phyloP scores from a whole-genome alignment of 2,797 vertebrate genomes.

The Acanthurus leucopareius region DNA sequence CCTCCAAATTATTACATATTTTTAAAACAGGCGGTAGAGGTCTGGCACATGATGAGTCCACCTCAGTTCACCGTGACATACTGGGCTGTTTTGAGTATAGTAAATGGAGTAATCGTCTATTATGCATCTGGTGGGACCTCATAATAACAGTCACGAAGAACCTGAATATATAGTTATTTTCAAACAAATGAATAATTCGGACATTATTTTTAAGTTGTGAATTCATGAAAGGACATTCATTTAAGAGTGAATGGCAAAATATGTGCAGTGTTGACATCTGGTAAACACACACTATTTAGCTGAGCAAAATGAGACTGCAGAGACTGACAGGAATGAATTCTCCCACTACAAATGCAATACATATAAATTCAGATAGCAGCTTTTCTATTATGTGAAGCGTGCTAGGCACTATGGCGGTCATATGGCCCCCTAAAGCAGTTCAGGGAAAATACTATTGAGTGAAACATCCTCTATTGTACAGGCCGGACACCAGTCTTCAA shows the following conservation, averaged over 20 bases:
- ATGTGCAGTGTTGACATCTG: too few relatives aligned
- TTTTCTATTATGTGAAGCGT: constrained; percentile 22
- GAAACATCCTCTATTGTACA: constrained; percentile 1
- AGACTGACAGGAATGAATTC: constrained; percentile 5
- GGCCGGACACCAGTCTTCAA: neutral
- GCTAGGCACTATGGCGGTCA: neutral
- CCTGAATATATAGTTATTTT: neutral
- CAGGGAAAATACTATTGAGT: constrained; percentile 5
- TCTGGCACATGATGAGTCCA: neutral
- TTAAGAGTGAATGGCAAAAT: neutral
- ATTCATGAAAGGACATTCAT: neutral
- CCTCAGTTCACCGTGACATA: constrained; percentile 9
- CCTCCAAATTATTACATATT: constrained; percentile 28
- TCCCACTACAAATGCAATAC: constrained; percentile 4
- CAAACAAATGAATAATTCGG: neutral
- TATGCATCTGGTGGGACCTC: neutral
- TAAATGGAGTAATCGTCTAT: neutral
- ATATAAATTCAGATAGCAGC: neutral
- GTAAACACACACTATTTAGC: too few relatives aligned
- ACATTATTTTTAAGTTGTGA: neutral
- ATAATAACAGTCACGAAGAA: neutral
- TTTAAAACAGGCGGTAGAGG: constrained; percentile 15
- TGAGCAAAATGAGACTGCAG: neutral
- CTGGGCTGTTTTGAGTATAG: neutral
- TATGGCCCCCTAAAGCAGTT: constrained; percentile 8